Conservation (phyloP, 2,888 invertebrate genomes). For the Cataglyphis albicans region DNA sequence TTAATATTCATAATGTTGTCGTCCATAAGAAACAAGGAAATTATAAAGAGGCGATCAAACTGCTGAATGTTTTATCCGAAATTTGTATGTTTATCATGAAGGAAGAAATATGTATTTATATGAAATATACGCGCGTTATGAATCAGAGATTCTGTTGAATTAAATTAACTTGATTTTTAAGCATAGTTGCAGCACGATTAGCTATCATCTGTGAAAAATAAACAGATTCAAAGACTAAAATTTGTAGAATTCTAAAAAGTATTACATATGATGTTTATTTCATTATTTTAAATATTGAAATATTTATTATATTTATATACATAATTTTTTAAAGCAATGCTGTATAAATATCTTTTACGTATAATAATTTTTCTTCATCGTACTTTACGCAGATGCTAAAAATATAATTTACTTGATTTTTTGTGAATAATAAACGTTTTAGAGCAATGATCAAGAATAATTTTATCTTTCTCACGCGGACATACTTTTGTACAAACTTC, state of each 20-base stretch:
- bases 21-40: slow-evolving; percentile 20
- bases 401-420: background rate
- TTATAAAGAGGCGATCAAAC: background rate
- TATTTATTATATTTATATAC: background rate
- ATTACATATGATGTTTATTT: background rate
- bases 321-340: background rate
- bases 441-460: background rate
- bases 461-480: slow-evolving; percentile 10
- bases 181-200: background rate
- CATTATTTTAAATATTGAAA: background rate
- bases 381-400: background rate
- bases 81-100: background rate
- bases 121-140: slow-evolving; percentile 9
- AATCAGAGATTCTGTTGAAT: slow-evolving; percentile 16
- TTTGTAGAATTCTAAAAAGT: background rate
- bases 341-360: background rate
- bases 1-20: slow-evolving; percentile 34
- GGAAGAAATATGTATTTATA: background rate
- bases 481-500: slow-evolving; percentile 21
- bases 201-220: background rate
- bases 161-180: background rate
- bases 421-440: background rate
- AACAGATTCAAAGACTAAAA: background rate
- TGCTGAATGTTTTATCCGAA: background rate
- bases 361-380: background rate